Conservation (phyloP, 2,888 invertebrate species). For the Oligia fasciuncula region DNA sequence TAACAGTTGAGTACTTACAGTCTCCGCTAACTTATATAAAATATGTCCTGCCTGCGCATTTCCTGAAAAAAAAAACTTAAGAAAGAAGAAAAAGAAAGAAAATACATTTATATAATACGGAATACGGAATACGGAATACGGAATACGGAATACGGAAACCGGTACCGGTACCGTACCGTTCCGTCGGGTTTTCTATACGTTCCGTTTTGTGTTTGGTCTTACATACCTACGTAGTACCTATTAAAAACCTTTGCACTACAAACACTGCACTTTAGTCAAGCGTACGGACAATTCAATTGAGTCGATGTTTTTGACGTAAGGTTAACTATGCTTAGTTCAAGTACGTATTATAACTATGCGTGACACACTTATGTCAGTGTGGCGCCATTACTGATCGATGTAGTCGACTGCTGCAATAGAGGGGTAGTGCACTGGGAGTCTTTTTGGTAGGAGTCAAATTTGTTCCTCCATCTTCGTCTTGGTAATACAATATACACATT, state of each 20-base stretch:
- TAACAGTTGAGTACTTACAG: not conserved
- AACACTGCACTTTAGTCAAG: slow-evolving; percentile 15
- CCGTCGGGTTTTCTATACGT: no score
- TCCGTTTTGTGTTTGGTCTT: no score
- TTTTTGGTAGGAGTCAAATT: no score
- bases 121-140: no score
- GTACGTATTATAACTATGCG: slow-evolving; percentile 30
- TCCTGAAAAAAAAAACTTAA: not conserved
- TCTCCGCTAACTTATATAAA: not conserved
- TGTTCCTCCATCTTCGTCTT: no score
- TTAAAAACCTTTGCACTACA: not conserved
- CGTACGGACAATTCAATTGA: slow-evolving; percentile 32
- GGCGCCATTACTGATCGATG: slow-evolving; percentile 26
- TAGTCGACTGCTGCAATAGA: slow-evolving; percentile 4
- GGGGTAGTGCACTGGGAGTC: no score
- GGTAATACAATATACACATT: no score
- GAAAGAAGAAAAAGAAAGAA: no score
- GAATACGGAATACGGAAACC: no score
- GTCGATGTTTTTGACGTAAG: slow-evolving; percentile 46
- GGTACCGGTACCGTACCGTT: no score
- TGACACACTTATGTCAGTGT: slow-evolving; percentile 37
- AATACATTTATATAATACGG: no score
- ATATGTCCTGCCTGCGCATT: not conserved
- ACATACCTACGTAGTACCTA: not conserved
- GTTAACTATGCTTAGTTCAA: slow-evolving; percentile 42